Evolutionary conservation across 2,113 vertebrate genomes (phyloP), one percentile per base, ranked within the genome.

Genomic region (Paradisaea rubra): DNA sequence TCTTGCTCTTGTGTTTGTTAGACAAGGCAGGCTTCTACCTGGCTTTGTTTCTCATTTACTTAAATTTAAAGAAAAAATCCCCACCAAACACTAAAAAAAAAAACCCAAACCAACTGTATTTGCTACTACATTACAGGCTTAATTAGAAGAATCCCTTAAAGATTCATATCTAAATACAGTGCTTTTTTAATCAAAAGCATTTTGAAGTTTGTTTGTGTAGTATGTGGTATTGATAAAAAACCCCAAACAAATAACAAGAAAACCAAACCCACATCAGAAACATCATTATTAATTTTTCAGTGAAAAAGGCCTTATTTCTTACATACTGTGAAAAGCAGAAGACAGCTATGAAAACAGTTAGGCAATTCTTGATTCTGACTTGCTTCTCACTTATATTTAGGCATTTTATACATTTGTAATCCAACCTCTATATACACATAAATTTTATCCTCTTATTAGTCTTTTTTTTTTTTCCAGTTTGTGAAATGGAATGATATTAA

Each of bases 131-230:
- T 60, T 81, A 42, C 47, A 35, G 17, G 8, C 49, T 78, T 91
- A 82, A 83, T 92, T 91, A 66, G 28, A 91, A 84, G 60, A 35
- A 50, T 42, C 6, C 39, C 89, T 92, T 84, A 86, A 85, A 64
- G 44, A 33, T 64, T 85, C 1, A 0, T 53, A 23, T 59, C n/a
- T 64, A 57, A 92, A 68, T 33, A 45, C 25, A 72, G 13, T 1
- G 11, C 25, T 53, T 91, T 92, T 92, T 89, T 66, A 91, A 82
- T 87, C 33, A 78, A 83, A 83, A 23, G 53, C 71, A 27, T 80
- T 95, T 95, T 94, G 83, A 94, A 97, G n/a, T 79, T 86, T 56
- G 35, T 63, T 91, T 65, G 25, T 94, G 5, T 81, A 72, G 17
- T 82, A 14, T 70, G 41, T 92, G 65, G 52, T 73, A 74, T 50